phyloP scores from a whole-genome alignment of 2,113 vertebrate species.

The Pelecanus crispus region DNA sequence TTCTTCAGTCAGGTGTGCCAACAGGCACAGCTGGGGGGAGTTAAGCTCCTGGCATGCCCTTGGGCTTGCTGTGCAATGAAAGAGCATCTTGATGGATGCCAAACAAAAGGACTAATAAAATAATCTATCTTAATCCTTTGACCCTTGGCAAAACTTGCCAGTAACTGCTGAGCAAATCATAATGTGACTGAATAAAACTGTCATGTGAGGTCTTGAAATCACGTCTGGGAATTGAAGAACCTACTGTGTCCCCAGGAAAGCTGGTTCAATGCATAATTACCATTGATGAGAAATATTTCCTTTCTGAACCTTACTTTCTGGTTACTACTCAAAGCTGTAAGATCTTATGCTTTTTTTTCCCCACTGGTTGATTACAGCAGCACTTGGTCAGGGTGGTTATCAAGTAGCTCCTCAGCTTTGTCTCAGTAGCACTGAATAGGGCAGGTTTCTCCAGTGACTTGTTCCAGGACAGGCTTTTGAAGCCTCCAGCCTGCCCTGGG shows the following conservation, averaged over 20 bases:
- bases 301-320: background rate
- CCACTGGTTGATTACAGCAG: background rate
- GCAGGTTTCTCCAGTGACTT: background rate
- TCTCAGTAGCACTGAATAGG: background rate
- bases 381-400: background rate
- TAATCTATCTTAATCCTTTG: slow-evolving; percentile 5
- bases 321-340: background rate
- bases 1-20: background rate
- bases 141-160: background rate
- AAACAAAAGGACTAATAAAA: background rate
- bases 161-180: slow-evolving; percentile 6
- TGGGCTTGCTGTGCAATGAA: background rate
- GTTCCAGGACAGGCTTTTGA: background rate
- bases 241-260: background rate
- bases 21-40: background rate
- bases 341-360: background rate
- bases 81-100: background rate
- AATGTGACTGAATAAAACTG: slow-evolving; percentile 10
- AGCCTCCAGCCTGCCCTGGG: background rate
- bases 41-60: background rate
- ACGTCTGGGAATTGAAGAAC: background rate
- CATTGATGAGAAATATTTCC: background rate
- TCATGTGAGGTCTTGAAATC: background rate
- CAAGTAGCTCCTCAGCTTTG: background rate
- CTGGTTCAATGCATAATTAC: background rate